Evolutionary conservation across 2,888 invertebrate species (phyloP), one percentile per base, ranked within the genome.

Genomic region (Mimas tiliae): DNA sequence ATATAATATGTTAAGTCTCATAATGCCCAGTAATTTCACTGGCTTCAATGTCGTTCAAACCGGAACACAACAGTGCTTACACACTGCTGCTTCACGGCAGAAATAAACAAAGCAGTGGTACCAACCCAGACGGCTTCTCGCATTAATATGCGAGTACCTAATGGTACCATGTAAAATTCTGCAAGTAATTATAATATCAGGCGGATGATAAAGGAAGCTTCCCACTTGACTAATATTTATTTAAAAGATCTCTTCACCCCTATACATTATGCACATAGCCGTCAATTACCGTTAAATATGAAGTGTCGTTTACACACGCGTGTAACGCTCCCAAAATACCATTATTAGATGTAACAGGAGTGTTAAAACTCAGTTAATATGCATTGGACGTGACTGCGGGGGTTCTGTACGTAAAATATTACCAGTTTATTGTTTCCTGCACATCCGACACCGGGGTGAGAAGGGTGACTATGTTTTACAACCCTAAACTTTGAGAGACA

Each of bases 351-450:
- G 70, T 68, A 65, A 70, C 68, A 70, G 63, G 68, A 67, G 65
- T 66, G 67, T 70, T 74, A 78, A 74, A 71, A 65, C 62, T 64
- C 45, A 72, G 71, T 73, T 71, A 70, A 80, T 80, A 75, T 76
- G 73, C 72, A 70, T 76, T 69, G 78, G 68, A 80, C 86, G 84
- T 85, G 87, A 76, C 79, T 76, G 69, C 68, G 66, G 71, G 66
- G 69, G 74, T 73, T 69, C 73, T 19, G 73, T 74, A 78, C 75
- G 77, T 75, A 70, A 70, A 76, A 83, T 82, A 82, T 79, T 76
- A 79, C 75, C 72, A 73, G 76, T 81, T 85, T 86, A 86, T 87
- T 80, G 84, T 83, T 85, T 83, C 84, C 81, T 80, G 75, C 70
- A 73, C 81, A 85, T 86, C 86, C 86, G 84, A 69, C 72, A 68